These are phyloP conservation scores for Pemphigus obesinymphae DNA, from an alignment of 1,140 invertebrate genomes.

Conservation along the genomic window DNA sequence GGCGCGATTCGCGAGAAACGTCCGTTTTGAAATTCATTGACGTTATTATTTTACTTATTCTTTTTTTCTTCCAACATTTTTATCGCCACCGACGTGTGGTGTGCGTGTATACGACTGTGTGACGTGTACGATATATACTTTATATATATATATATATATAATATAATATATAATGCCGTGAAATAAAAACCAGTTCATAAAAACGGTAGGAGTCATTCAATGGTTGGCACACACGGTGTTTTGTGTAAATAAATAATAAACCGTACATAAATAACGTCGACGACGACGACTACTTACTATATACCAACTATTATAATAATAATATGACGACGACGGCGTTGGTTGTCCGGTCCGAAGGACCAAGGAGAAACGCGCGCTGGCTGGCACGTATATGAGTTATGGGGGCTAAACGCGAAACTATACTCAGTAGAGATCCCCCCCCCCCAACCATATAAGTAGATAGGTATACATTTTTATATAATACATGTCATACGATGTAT, in stretches of 20 bases:
- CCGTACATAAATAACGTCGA: conserved; percentile 38
- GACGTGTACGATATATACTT: not conserved
- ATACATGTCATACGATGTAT: not conserved
- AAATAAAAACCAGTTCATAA: conserved; percentile 40
- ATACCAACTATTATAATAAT: conserved; percentile 5
- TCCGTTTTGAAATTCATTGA: conserved; percentile 15
- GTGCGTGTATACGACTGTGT: not conserved
- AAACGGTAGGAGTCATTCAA: conserved; percentile 40
- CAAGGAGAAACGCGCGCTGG: not conserved
- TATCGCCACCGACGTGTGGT: not conserved
- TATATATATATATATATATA: not conserved
- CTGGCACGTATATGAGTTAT: conserved; percentile 25
- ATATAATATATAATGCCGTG: not conserved
- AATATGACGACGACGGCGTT: not conserved
- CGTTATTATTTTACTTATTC: conserved; percentile 17
- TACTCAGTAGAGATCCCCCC: not conserved
- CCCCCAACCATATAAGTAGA: not conserved
- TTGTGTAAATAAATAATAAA: conserved; percentile 42
- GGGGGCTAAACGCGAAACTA: conserved; percentile 20
- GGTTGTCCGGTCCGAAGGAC: not conserved
- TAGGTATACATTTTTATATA: conserved; percentile 3
- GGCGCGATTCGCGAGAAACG: conserved; percentile 36
- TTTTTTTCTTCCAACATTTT: not conserved
- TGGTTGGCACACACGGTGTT: conserved; percentile 34
- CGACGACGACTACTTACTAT: conserved; percentile 12